Evolutionary conservation across 2,113 vertebrate species (phyloP).

Genomic region (Aramus guarauna): DNA sequence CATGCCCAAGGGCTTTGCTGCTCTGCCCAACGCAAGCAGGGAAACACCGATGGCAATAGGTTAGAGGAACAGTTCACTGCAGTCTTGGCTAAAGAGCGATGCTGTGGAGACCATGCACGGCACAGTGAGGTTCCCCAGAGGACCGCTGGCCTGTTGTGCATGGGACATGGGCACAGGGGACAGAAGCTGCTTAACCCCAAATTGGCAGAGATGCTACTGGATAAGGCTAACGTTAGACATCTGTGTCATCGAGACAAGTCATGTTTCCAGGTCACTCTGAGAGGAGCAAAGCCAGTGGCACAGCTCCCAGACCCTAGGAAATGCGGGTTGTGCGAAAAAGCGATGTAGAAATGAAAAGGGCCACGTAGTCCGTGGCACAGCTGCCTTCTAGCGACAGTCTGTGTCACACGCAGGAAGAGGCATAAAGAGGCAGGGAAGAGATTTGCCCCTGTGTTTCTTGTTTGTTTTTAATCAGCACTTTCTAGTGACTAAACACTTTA

Average conservation of each 20-base stretch:
- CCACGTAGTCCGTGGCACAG: accelerated
- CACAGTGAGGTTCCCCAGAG: neutral
- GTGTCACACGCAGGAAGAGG: neutral
- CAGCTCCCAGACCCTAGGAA: neutral
- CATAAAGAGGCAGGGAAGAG: neutral
- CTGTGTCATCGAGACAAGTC: neutral
- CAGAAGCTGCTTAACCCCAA: neutral
- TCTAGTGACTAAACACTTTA: neutral
- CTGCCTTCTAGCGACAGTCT: neutral
- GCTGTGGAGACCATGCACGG: accelerated
- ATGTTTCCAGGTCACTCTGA: neutral
- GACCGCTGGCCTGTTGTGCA: neutral
- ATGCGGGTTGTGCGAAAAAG: neutral
- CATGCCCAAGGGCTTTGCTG: neutral
- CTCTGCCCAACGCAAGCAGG: neutral
- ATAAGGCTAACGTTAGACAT: neutral
- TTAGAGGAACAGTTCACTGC: neutral
- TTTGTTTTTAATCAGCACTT: neutral
- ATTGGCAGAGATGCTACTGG: neutral
- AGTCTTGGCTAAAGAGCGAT: neutral
- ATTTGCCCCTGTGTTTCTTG: neutral
- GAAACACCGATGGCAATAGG: neutral
- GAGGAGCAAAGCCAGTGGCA: neutral
- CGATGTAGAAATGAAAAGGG: neutral
- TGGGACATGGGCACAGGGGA: neutral